Percentiles rank a stretch among this genome's conserved stretches.
phyloP scores from a whole-genome alignment of 2,888 invertebrate genomes.

The Hydraecia micacea region DNA sequence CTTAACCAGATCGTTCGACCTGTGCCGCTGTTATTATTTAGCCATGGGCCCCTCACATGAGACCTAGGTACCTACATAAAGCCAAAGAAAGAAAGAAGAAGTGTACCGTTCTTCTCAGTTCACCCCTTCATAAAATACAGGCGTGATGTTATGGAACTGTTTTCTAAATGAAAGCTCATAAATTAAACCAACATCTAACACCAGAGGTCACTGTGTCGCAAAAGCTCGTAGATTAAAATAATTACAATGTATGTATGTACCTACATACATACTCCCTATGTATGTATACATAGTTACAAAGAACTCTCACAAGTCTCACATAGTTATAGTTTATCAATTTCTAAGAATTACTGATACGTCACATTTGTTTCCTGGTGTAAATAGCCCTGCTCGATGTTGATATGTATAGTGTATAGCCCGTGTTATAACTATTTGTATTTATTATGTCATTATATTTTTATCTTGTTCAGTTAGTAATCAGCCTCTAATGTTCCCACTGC shows the following conservation, averaged over 20 bases:
- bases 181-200: conserved; percentile 10
- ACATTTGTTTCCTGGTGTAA: conserved; percentile 39
- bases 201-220: conserved; percentile 17
- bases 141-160: too few relatives aligned
- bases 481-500: too few relatives aligned
- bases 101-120: too few relatives aligned
- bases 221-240: conserved; percentile 40
- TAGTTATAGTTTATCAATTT: conserved; percentile 51
- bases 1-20: too few relatives aligned
- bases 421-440: background rate
- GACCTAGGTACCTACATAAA: too few relatives aligned
- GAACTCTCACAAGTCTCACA: conserved; percentile 21
- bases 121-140: too few relatives aligned
- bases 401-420: background rate
- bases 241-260: conserved; percentile 21
- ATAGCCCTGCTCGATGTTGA: conserved; percentile 9
- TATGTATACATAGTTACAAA: conserved; percentile 18
- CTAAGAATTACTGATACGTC: conserved; percentile 50
- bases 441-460: background rate
- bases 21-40: too few relatives aligned
- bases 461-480: background rate
- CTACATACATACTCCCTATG: too few relatives aligned
- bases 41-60: too few relatives aligned
- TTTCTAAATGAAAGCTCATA: too few relatives aligned
- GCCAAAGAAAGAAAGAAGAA: too few relatives aligned